Evolutionary conservation across 2,113 vertebrate genomes (phyloP).

Genomic region (Pseudorhombus dupliciocellatus): DNA sequence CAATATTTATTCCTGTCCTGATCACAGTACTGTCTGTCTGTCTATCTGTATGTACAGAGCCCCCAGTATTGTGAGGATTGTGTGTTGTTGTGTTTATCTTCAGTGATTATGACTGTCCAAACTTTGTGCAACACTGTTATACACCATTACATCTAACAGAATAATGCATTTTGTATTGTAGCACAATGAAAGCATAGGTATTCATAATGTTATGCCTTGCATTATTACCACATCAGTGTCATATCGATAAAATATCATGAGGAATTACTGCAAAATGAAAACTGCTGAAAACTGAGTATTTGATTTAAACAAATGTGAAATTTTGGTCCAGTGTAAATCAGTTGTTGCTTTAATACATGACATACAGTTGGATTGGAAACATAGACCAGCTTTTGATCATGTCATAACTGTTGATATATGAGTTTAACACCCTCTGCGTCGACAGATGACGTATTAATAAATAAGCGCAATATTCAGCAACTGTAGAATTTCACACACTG

Average conservation of each 20-base stretch:
- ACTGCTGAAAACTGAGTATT: background rate
- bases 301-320: background rate
- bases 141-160: background rate
- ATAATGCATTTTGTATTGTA: too few species aligned
- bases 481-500: constrained; percentile 23
- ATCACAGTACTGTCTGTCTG: background rate
- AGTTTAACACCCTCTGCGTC: background rate
- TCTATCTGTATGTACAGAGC: background rate
- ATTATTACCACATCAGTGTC: background rate
- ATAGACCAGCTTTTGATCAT: background rate
- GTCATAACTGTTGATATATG: background rate
- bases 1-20: background rate
- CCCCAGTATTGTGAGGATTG: background rate
- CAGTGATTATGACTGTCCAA: background rate
- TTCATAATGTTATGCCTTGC: background rate
- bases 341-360: background rate
- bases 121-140: background rate
- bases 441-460: background rate
- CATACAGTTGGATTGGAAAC: background rate
- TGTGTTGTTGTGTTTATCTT: background rate
- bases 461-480: background rate
- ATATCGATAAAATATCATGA: background rate
- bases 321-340: background rate
- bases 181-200: too few species aligned
- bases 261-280: background rate